Percentiles rank a stretch among this genome's conserved stretches.
Evolutionary conservation across 2,797 vertebrate genomes (phyloP).

Genomic region (Stomatorhinus walkeri): DNA sequence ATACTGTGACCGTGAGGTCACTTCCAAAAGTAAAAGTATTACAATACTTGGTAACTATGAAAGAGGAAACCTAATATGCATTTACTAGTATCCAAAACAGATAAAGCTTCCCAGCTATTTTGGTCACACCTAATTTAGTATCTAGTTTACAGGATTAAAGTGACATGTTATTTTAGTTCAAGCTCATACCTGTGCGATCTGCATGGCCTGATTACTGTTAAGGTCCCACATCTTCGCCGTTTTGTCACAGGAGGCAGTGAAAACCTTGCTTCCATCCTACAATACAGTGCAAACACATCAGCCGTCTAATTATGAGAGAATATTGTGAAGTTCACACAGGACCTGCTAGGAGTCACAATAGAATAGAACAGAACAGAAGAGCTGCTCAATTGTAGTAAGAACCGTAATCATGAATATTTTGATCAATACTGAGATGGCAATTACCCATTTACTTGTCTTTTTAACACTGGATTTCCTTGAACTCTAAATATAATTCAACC

Average conservation of each 20-base stretch:
- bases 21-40: conserved; percentile 4
- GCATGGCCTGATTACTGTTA: conserved; percentile 95
- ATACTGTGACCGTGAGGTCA: background rate
- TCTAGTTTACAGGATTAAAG: background rate
- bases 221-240: conserved; percentile 99
- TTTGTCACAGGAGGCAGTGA: conserved; percentile 97
- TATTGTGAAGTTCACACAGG: background rate
- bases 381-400: background rate
- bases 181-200: conserved; percentile 84
- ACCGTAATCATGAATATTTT: background rate
- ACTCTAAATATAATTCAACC: background rate
- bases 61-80: background rate
- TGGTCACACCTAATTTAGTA: background rate
- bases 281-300: conserved; percentile 13
- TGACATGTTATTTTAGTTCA: background rate
- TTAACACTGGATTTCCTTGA: background rate
- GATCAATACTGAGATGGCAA: background rate
- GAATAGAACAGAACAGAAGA: background rate
- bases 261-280: conserved; percentile 97
- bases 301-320: conserved; percentile 21
- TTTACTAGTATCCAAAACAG: background rate
- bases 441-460: background rate
- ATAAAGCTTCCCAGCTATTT: background rate
- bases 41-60: background rate
- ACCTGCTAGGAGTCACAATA: background rate